Evolutionary conservation across 2,888 invertebrate species (phyloP).

Genomic region (Antitype chi): DNA sequence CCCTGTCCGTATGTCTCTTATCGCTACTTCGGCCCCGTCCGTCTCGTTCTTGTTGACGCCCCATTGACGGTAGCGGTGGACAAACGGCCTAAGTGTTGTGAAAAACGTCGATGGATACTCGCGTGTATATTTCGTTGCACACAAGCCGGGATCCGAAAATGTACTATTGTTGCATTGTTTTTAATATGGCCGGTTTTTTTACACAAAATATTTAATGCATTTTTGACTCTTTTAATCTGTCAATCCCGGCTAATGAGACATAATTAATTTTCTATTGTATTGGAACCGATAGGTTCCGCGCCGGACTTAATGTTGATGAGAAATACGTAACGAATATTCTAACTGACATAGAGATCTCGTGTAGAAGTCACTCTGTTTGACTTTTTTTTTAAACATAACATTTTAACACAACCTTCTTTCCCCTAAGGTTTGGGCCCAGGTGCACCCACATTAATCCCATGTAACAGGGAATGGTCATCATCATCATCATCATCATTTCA

Average conservation of each 20-base stretch:
- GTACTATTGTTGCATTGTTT: neutral
- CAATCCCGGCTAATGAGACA: no score
- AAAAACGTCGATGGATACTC: neutral
- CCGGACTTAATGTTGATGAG: neutral
- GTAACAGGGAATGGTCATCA: no score
- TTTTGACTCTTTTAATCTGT: neutral
- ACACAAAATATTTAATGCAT: neutral
- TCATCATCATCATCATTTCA: no score
- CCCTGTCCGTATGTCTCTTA: no score
- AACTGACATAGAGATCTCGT: neutral
- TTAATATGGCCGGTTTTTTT: neutral
- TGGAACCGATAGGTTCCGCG: no score
- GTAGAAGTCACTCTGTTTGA: neutral
- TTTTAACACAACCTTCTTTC: no score
- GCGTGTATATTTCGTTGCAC: neutral
- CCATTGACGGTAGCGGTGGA: no score
- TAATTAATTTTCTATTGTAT: no score
- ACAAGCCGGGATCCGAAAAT: neutral
- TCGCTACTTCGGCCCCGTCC: no score
- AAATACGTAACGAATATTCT: neutral
- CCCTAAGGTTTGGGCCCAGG: no score
- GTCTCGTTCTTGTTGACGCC: no score
- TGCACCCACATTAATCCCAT: no score
- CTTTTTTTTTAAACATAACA: neutral
- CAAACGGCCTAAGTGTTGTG: neutral